Evolutionary conservation across 64 coral and sea anemone species (phyloP).

Genomic region (Montipora cactus): DNA sequence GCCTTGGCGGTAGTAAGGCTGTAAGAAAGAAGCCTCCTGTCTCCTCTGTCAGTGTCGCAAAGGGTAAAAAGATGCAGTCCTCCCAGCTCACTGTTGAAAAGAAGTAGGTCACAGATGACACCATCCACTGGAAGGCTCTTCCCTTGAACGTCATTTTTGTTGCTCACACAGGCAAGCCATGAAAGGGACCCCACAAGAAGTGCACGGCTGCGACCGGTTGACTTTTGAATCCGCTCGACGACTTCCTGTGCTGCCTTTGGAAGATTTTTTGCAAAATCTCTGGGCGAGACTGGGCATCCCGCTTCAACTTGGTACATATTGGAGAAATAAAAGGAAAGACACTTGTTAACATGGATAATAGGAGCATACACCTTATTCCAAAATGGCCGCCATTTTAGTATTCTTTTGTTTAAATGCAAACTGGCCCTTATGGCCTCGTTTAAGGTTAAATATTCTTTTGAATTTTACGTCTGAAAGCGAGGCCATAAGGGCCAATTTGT

Average conservation of each 20-base stretch:
- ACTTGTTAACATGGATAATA: no score
- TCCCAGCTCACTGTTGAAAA: background rate
- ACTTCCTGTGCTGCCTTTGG: background rate
- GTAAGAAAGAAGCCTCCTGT: background rate
- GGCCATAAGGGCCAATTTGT: no score
- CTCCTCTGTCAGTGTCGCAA: background rate
- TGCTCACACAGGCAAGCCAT: background rate
- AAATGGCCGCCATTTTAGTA: no score
- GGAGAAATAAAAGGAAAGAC: no score
- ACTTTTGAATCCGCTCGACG: background rate
- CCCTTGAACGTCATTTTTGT: background rate
- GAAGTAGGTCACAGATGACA: conserved; percentile 39
- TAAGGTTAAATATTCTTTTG: no score
- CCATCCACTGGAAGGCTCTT: background rate
- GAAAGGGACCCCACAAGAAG: background rate
- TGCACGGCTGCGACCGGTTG: background rate
- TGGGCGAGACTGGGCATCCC: background rate
- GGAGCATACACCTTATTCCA: no score
- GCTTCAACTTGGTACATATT: no score
- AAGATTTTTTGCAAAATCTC: background rate
- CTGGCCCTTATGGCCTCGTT: no score
- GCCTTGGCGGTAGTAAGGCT: background rate
- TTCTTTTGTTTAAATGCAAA: no score
- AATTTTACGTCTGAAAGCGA: no score
- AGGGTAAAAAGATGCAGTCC: background rate